Conservation (phyloP, 1,140 invertebrate species). For the Zaprionus capensis region DNA sequence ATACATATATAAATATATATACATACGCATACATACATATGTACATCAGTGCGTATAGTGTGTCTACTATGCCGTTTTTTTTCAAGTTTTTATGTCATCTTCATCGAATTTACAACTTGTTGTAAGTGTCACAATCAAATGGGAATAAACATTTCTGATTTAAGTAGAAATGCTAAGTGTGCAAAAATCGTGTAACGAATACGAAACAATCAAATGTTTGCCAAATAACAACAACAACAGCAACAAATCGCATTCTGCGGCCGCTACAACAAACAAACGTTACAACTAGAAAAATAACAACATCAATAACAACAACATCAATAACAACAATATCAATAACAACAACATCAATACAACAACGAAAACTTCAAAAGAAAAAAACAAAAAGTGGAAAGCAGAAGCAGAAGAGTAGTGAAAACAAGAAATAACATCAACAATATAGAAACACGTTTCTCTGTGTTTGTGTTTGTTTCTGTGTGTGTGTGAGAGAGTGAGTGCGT, state of each 20-base stretch:
- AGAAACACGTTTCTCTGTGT: constrained; percentile 53
- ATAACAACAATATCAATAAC: constrained; percentile 23
- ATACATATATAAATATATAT: constrained; percentile 16
- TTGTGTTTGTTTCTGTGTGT: constrained; percentile 23
- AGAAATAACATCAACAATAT: constrained; percentile 44
- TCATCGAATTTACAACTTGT: constrained; percentile 24
- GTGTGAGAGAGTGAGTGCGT: constrained; percentile 9
- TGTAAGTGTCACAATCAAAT: constrained; percentile 32
- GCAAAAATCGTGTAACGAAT: neutral
- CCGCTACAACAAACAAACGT: constrained; percentile 18
- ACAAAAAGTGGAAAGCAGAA: constrained; percentile 9
- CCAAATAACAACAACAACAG: constrained; percentile 22
- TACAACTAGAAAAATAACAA: constrained; percentile 2
- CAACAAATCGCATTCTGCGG: constrained; percentile 4
- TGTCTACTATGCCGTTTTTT: constrained; percentile 33
- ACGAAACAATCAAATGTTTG: neutral
- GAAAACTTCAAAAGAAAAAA: constrained; percentile 7
- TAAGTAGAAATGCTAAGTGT: neutral
- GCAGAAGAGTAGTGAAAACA: constrained; percentile 24
- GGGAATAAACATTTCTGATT: neutral
- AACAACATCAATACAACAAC: constrained; percentile 26
- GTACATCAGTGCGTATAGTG: constrained; percentile 16
- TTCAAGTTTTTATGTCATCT: constrained; percentile 28
- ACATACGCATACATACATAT: constrained; percentile 19
- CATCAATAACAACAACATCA: constrained; percentile 28